Base-by-base conservation (phyloP, 2,888 invertebrate species). In the Eurytoma californica region DNA sequence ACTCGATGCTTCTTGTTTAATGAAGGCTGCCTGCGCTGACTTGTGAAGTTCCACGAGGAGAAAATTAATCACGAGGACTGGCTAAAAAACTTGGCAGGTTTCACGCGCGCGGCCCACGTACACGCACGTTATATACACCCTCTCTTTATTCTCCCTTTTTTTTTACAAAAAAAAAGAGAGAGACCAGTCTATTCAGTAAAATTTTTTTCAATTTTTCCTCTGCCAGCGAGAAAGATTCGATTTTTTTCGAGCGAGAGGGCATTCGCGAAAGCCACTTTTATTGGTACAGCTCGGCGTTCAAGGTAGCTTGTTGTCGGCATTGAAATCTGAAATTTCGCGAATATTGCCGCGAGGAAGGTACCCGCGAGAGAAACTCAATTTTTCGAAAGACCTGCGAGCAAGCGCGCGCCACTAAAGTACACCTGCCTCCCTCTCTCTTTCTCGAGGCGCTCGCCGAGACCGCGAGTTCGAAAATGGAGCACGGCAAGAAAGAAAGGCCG, bases 331-430 rank as follows among this genome's bases (percentile, higher is more conserved):
- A 68, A 68, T 75, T 75, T 20, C 30, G 18, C 63, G 63, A 70
- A 70, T 57, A 57, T 30, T 3, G 60, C 5, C 18, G 55, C 18
- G 55, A 18, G 24, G 24, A 63, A 69, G 68, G 61, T 63, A 63
- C 39, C 39, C 24, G n/a, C 20, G 75, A 69, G 53, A 55, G 68
- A 69, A 49, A 66, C 28, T 57, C 86, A 87, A 86, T 87, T 87
- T 86, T 83, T 85, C 80, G 83, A 80, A 77, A 73, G 67, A 67
- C 74, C 67, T 39, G 76, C 72, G 66, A 49, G 58, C 58, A 55
- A 72, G 67, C 47, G 65, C 39, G 67, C 67, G 58, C 66, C 58
- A 28, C 66, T 66, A 49, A 74, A 66, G 58, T 66, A 66, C 30
- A 49, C 28, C 55, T 24, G 24, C 24, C 66, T 53, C 4, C 13